Evolutionary conservation across 2,797 vertebrate species (phyloP).

Genomic region (Rhincodon typus): DNA sequence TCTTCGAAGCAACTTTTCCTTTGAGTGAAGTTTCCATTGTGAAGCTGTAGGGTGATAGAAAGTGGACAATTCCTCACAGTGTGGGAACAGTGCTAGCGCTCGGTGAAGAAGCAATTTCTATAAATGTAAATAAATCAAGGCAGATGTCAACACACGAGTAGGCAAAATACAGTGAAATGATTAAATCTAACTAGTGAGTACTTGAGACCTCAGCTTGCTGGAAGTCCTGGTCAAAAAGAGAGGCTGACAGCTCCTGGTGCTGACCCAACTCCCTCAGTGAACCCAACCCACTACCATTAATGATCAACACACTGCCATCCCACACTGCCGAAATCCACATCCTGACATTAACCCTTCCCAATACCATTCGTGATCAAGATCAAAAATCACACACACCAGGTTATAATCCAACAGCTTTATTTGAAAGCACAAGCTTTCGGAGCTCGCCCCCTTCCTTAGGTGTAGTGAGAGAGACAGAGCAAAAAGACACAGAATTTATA

Average conservation of each 20-base stretch:
- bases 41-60: constrained; percentile 38
- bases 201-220: not conserved
- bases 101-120: constrained; percentile 28
- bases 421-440: too few relatives aligned
- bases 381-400: too few relatives aligned
- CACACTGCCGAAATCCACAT: not conserved
- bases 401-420: too few relatives aligned
- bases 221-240: not conserved
- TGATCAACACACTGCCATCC: not conserved
- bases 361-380: too few relatives aligned
- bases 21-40: constrained; percentile 55
- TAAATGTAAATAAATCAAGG: not conserved
- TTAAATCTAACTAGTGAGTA: not conserved
- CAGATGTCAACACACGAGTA: not conserved
- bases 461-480: too few relatives aligned
- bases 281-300: not conserved
- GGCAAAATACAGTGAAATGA: not conserved
- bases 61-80: too few relatives aligned
- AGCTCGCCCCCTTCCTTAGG: too few relatives aligned
- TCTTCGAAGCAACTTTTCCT: constrained; percentile 55
- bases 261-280: not conserved
- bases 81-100: constrained; percentile 11
- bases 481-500: too few relatives aligned
- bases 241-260: not conserved
- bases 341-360: not conserved